Conservation (phyloP, 37 sponge, comb jelly and placozoan genomes). For the Chondrosia reniformis region DNA sequence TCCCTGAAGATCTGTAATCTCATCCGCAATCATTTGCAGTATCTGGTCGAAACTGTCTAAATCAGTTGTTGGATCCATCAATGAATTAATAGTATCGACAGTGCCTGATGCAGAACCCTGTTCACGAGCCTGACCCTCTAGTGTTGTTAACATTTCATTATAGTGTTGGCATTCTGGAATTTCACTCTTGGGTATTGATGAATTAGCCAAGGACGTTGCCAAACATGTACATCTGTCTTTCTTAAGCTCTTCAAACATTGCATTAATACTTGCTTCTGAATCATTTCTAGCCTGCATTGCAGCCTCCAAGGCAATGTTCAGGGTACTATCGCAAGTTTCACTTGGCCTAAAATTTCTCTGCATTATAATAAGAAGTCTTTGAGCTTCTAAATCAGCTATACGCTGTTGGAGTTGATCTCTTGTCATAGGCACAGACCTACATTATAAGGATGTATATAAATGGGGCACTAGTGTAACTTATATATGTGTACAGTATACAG, state of each 20-base stretch:
- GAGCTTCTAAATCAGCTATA: slow-evolving; percentile 14
- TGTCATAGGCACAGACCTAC: background rate
- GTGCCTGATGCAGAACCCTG: background rate
- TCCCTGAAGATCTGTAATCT: background rate
- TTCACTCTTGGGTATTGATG: background rate
- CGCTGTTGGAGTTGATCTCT: slow-evolving; percentile 1
- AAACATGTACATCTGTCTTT: background rate
- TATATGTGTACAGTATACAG: too few species aligned
- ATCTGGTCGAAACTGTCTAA: background rate
- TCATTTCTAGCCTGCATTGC: background rate
- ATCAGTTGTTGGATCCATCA: background rate
- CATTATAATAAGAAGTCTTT: background rate
- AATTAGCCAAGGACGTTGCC: background rate
- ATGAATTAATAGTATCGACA: background rate
- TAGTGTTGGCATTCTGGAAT: slow-evolving; percentile 4
- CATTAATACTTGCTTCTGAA: background rate
- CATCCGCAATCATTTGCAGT: background rate
- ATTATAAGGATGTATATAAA: background rate
- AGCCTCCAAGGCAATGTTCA: background rate
- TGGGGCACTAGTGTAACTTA: background rate
- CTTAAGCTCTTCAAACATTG: background rate
- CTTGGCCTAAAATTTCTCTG: background rate
- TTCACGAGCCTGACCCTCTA: background rate
- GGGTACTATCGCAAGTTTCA: background rate
- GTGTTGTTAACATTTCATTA: background rate